phyloP scores from a whole-genome alignment of 2,797 vertebrate genomes.

The Hippopotamyrus pictus region DNA sequence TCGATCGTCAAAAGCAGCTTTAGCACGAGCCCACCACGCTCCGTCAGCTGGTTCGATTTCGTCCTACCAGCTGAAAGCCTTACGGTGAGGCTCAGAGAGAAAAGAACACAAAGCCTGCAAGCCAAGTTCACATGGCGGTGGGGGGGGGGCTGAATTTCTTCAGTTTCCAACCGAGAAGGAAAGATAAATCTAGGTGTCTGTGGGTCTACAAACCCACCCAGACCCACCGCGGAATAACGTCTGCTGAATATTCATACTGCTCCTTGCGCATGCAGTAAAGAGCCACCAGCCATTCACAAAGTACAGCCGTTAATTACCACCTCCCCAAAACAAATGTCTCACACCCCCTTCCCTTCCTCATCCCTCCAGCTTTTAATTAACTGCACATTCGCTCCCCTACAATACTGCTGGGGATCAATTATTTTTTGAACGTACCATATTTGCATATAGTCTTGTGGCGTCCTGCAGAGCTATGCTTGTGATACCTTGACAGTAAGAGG shows the following conservation, averaged over 20 bases:
- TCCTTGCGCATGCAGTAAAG: slow-evolving; percentile 43
- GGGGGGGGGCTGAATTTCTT: neutral
- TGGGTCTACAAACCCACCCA: slow-evolving; percentile 54
- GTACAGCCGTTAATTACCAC: slow-evolving; percentile 58
- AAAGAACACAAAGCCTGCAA: neutral
- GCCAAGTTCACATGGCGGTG: neutral
- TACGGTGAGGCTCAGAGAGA: neutral
- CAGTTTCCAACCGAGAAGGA: slow-evolving; percentile 24
- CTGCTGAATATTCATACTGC: slow-evolving; percentile 66
- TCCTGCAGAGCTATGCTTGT: slow-evolving; percentile 44
- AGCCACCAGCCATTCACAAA: slow-evolving; percentile 58
- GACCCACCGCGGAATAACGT: slow-evolving; percentile 53
- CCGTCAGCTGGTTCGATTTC: slow-evolving; percentile 21
- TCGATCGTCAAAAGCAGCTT: neutral
- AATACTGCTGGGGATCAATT: slow-evolving; percentile 62
- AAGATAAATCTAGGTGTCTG: slow-evolving; percentile 42
- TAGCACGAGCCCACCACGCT: neutral
- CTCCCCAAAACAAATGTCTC: slow-evolving; percentile 58
- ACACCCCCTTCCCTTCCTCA: slow-evolving; percentile 49
- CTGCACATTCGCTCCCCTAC: slow-evolving; percentile 56
- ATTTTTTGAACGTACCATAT: slow-evolving; percentile 39
- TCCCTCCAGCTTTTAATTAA: slow-evolving; percentile 70
- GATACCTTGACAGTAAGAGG: slow-evolving; percentile 28
- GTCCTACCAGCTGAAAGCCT: neutral
- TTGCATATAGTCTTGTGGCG: slow-evolving; percentile 27